These are phyloP conservation scores for Phoeniculus purpureus DNA, from an alignment of 2,797 vertebrate genomes.

Conservation along the genomic window DNA sequence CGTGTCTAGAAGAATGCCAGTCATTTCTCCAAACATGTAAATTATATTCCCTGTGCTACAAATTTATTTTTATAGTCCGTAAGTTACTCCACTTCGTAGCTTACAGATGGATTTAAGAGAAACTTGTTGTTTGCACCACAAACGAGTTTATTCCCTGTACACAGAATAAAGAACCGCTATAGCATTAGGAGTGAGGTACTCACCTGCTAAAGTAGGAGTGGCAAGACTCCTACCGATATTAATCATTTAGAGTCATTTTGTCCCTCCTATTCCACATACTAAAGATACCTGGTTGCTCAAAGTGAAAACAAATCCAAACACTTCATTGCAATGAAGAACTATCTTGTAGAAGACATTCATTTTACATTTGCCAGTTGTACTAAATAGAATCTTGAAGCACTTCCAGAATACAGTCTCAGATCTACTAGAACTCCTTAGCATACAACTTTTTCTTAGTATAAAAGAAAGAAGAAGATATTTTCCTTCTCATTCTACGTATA, in stretches of 20 bases:
- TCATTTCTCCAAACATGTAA: neutral
- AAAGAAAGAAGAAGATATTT: neutral
- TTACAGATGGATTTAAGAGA: conserved; percentile 42
- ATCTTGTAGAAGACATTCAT: neutral
- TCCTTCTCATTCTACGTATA: neutral
- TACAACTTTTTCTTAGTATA: neutral
- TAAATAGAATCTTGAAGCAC: neutral
- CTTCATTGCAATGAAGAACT: neutral
- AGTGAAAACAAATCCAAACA: neutral
- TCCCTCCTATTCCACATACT: neutral
- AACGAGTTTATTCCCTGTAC: neutral
- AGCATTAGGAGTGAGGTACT: neutral
- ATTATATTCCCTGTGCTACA: neutral
- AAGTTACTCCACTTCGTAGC: neutral
- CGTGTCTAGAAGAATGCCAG: neutral
- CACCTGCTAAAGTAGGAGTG: neutral
- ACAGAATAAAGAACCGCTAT: neutral
- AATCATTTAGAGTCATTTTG: neutral
- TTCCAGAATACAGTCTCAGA: neutral
- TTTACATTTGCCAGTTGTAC: neutral
- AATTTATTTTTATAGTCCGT: neutral
- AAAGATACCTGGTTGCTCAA: neutral
- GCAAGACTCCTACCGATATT: neutral
- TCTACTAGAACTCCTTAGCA: neutral
- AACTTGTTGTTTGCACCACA: neutral